Evolutionary conservation across 2,888 invertebrate genomes (phyloP).

Genomic region (Apamea epomidion): DNA sequence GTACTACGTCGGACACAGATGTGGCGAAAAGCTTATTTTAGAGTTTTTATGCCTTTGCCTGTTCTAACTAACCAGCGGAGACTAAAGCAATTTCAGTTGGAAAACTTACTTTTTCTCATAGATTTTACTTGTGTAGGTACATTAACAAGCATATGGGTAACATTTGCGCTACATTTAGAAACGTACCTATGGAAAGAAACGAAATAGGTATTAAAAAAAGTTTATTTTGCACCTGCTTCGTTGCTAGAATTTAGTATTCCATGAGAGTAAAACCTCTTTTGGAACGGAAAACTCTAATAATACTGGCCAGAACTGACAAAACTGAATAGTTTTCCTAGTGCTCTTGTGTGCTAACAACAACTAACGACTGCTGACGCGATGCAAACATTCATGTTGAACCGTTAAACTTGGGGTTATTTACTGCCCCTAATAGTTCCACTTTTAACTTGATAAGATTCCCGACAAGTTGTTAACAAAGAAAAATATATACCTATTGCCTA

Average conservation of each 20-base stretch:
- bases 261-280: background rate
- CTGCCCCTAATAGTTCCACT: background rate
- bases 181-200: background rate
- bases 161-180: conserved; percentile 11
- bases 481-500: too few species aligned
- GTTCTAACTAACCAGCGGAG: conserved; percentile 11
- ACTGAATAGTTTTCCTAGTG: conserved; percentile 15
- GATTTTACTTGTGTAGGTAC: conserved; percentile 13
- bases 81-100: conserved; percentile 43
- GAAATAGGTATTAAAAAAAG: conserved; percentile 23
- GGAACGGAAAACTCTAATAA: conserved; percentile 4
- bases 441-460: background rate
- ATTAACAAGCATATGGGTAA: conserved; percentile 11
- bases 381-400: conserved; percentile 10
- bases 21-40: conserved; percentile 33
- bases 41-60: conserved; percentile 38
- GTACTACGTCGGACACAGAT: conserved; percentile 27
- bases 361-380: conserved; percentile 3
- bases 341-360: conserved; percentile 8
- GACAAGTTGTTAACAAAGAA: too few species aligned
- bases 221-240: conserved; percentile 21
- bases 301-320: conserved; percentile 4
- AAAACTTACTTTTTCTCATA: conserved; percentile 29
- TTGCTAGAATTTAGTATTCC: conserved; percentile 1
- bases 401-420: conserved; percentile 7